Evolutionary conservation across 2,888 invertebrate genomes (phyloP).

Genomic region (Julus scandinavius): DNA sequence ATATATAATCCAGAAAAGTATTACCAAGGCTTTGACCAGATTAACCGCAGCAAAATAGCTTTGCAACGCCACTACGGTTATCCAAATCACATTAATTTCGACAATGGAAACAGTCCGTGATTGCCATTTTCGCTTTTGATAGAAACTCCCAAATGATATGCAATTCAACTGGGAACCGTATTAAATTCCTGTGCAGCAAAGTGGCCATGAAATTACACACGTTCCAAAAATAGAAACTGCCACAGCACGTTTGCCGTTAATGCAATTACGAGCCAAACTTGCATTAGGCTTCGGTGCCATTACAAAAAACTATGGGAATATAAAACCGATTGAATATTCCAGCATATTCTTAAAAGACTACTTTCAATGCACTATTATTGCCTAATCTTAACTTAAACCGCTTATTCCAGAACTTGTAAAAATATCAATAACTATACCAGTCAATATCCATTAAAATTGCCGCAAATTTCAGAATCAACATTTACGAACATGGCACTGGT

Average conservation of each 20-base stretch:
- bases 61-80: background rate
- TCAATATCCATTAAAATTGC: too few species aligned
- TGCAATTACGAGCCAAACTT: background rate
- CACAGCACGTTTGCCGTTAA: background rate
- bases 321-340: too few species aligned
- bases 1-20: background rate
- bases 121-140: slow-evolving; percentile 6
- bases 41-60: background rate
- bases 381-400: too few species aligned
- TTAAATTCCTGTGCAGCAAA: background rate
- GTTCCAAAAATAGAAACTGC: background rate
- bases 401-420: too few species aligned
- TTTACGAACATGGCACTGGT: too few species aligned
- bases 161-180: background rate
- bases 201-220: background rate
- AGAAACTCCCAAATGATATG: background rate
- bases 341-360: too few species aligned
- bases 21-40: background rate
- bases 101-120: background rate
- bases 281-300: background rate
- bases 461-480: too few species aligned
- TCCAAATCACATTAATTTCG: background rate
- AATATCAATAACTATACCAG: too few species aligned
- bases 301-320: too few species aligned
- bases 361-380: too few species aligned